A percentile compares a stretch with the other conserved stretches of the same genome.
These are phyloP conservation scores for Macropis europaea DNA, from an alignment of 2,888 invertebrate genomes.

Conservation along the genomic window DNA sequence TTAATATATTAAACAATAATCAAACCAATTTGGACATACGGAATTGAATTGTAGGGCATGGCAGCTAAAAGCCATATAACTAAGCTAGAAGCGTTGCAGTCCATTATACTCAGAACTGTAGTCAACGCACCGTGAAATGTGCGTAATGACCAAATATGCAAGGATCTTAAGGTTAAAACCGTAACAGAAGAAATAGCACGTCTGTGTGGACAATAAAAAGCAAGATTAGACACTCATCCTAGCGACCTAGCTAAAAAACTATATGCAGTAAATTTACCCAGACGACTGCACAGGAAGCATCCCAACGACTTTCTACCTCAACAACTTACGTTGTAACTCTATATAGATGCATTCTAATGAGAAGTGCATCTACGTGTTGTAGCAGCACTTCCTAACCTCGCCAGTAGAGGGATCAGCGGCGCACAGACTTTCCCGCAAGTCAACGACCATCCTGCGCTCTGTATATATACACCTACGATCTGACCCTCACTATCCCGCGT, in stretches of 20 bases:
- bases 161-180: neutral
- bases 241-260: neutral
- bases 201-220: neutral
- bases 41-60: neutral
- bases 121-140: neutral
- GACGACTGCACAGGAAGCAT: neutral
- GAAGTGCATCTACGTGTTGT: too few relatives aligned
- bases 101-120: too few relatives aligned
- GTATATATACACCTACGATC: too few relatives aligned
- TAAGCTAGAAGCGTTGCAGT: too few relatives aligned
- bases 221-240: neutral
- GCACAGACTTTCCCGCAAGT: too few relatives aligned
- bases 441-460: too few relatives aligned
- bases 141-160: too few relatives aligned
- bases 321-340: neutral
- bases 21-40: neutral
- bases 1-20: too few relatives aligned
- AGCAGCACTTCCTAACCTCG: too few relatives aligned
- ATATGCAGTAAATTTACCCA: neutral
- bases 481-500: too few relatives aligned
- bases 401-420: too few relatives aligned
- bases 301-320: neutral
- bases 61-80: neutral
- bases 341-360: too few relatives aligned
- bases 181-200: neutral